phyloP scores from a whole-genome alignment of 2,113 vertebrate genomes.

The Cisticola juncidis region DNA sequence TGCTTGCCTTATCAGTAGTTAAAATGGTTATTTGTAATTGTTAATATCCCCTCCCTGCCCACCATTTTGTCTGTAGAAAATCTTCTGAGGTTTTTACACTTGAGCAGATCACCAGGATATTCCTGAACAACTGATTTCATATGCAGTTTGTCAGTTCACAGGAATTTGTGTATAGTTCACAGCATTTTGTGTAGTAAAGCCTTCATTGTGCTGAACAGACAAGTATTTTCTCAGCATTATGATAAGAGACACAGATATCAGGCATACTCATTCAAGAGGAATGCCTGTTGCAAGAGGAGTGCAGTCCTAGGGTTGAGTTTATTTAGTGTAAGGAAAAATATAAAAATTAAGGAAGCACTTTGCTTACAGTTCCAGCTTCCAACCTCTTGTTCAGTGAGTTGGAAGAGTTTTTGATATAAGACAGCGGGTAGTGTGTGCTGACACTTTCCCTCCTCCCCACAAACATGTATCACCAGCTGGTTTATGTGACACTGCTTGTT shows the following conservation, averaged over 20 bases:
- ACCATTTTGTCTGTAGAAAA: neutral
- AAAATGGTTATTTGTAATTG: neutral
- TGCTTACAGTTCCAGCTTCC: constrained; percentile 45
- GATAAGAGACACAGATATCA: constrained; percentile 21
- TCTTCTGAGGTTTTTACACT: neutral
- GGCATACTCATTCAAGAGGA: constrained; percentile 7
- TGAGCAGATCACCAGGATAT: neutral
- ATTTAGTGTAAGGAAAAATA: constrained; percentile 44
- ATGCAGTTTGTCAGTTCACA: neutral
- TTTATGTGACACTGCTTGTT: constrained; percentile 33
- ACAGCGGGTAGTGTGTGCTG: constrained; percentile 39
- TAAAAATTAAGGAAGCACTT: constrained; percentile 15
- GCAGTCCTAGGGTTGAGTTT: neutral
- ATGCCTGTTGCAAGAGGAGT: constrained; percentile 18
- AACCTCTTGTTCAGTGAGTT: constrained; percentile 36
- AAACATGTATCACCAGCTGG: constrained; percentile 57
- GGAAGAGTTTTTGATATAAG: constrained; percentile 67
- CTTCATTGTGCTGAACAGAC: neutral
- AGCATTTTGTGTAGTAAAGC: neutral
- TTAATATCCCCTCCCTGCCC: neutral
- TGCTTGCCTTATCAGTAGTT: neutral
- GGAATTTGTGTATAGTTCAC: neutral
- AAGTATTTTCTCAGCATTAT: neutral
- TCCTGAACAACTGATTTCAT: neutral
- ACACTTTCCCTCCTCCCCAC: constrained; percentile 22